These are phyloP conservation scores for Volucella inflata DNA, from an alignment of 2,888 invertebrate genomes.

Conservation along the genomic window DNA sequence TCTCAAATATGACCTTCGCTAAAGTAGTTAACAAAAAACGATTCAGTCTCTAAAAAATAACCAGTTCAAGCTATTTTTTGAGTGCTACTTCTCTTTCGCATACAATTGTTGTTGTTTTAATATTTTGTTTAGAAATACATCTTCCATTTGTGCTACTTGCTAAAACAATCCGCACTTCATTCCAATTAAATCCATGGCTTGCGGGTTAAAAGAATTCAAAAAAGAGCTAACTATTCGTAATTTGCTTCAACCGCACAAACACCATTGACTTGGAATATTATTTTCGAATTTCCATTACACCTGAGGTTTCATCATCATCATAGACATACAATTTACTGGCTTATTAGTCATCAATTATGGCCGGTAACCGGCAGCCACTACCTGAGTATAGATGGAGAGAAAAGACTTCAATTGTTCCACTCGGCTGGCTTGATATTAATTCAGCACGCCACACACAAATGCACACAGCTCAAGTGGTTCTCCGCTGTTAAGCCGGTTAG, in stretches of 20 bases:
- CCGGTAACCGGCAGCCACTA: constrained; percentile 14
- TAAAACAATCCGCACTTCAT: constrained; percentile 2
- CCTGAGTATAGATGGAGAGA: constrained; percentile 5
- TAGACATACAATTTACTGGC: constrained; percentile 38
- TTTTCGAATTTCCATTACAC: constrained; percentile 22
- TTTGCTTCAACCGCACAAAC: constrained; percentile 5
- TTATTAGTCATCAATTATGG: constrained; percentile 58
- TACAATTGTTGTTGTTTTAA: background rate
- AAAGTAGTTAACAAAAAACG: background rate
- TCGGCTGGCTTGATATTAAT: constrained; percentile 36
- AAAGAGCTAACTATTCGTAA: constrained; percentile 1
- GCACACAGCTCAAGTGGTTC: constrained; percentile 32
- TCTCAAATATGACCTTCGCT: constrained; percentile 20
- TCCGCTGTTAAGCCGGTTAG: constrained; percentile 33
- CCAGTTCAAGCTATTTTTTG: constrained; percentile 9
- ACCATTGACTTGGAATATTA: constrained; percentile 17
- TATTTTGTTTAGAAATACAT: background rate
- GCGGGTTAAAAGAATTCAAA: background rate
- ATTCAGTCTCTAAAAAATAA: constrained; percentile 9
- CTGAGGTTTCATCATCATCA: constrained; percentile 42
- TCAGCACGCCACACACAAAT: constrained; percentile 34
- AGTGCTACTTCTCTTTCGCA: background rate
- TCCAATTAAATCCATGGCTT: background rate
- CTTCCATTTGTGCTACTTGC: background rate
- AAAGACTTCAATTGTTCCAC: constrained; percentile 53